phyloP scores from a whole-genome alignment of 2,888 invertebrate genomes.

The Drosophila stalkeri region DNA sequence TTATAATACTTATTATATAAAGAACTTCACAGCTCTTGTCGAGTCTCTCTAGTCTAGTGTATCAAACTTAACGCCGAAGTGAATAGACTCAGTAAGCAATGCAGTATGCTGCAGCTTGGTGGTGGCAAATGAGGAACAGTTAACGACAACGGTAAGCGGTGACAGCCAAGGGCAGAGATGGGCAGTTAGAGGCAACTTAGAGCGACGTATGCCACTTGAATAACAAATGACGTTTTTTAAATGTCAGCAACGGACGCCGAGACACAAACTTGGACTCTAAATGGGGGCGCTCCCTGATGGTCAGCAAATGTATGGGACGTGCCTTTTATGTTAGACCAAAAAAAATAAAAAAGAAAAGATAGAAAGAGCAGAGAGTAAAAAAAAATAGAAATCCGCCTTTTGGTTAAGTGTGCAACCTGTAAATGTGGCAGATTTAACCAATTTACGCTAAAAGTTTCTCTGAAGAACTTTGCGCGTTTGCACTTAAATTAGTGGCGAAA shows the following conservation, averaged over 20 bases:
- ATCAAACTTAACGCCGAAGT: not conserved
- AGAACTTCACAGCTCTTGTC: no score
- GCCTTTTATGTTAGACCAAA: constrained; percentile 51
- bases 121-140: constrained; percentile 38
- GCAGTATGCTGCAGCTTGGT: constrained; percentile 12
- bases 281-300: constrained; percentile 57
- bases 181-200: constrained; percentile 78
- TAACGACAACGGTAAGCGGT: constrained; percentile 54
- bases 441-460: constrained; percentile 48
- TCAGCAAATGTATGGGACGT: constrained; percentile 76
- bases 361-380: not conserved
- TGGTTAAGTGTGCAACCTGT: constrained; percentile 74
- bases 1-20: no score
- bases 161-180: constrained; percentile 48
- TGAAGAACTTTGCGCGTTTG: not conserved
- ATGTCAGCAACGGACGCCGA: constrained; percentile 64
- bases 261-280: constrained; percentile 28
- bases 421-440: constrained; percentile 73
- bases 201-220: constrained; percentile 82
- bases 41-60: not conserved
- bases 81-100: not conserved
- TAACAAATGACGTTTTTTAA: constrained; percentile 81
- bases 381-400: not conserved
- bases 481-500: not conserved
- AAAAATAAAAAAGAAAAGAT: constrained; percentile 49